Evolutionary conservation across 2,113 vertebrate species (phyloP).

Genomic region (Thermophis baileyi): DNA sequence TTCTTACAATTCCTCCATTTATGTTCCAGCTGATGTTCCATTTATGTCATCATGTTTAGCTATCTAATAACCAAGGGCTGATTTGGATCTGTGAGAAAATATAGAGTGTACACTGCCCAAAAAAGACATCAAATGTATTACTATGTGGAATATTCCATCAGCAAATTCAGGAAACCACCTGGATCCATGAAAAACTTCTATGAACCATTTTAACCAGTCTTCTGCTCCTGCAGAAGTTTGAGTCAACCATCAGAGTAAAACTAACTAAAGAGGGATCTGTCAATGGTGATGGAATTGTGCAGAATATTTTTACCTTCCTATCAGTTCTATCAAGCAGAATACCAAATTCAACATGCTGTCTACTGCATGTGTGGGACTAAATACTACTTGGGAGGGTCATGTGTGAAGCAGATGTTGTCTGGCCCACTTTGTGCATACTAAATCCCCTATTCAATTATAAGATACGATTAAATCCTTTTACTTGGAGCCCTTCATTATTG

Average conservation of each 20-base stretch:
- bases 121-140: not conserved
- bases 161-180: not conserved
- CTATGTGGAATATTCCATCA: not conserved
- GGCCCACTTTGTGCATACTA: not conserved
- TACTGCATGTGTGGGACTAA: not conserved
- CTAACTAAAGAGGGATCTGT: not conserved
- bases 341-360: not conserved
- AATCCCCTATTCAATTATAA: not conserved
- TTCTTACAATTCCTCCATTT: not conserved
- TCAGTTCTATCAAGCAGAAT: not conserved
- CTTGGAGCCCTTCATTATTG: not conserved
- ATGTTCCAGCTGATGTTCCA: not conserved
- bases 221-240: not conserved
- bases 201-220: not conserved
- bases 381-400: not conserved
- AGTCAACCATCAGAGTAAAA: not conserved
- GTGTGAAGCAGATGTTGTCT: not conserved
- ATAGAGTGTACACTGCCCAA: not conserved
- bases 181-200: not conserved
- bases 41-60: not conserved
- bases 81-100: not conserved
- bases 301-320: not conserved
- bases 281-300: not conserved
- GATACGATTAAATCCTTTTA: not conserved
- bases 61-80: not conserved